phyloP scores from a whole-genome alignment of 2,888 invertebrate genomes.

The Parasteatoda lunata region DNA sequence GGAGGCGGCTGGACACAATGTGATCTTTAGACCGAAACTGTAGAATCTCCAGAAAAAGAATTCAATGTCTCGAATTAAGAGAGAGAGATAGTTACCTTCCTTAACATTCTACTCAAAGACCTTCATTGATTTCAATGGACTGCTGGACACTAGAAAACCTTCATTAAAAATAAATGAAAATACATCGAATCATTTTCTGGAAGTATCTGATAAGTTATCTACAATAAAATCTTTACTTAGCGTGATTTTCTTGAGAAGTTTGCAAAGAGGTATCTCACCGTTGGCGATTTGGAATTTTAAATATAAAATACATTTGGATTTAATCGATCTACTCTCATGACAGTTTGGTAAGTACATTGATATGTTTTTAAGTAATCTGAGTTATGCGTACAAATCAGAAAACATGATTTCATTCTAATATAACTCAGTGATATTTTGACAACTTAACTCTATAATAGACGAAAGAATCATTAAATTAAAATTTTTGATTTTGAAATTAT shows the following conservation, averaged over 20 bases:
- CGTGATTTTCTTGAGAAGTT: too few relatives aligned
- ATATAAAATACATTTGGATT: too few relatives aligned
- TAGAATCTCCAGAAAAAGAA: constrained; percentile 28
- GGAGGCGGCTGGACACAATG: constrained; percentile 62
- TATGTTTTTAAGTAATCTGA: too few relatives aligned
- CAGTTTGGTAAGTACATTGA: constrained; percentile 43
- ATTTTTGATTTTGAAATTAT: too few relatives aligned
- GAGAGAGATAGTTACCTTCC: constrained; percentile 17
- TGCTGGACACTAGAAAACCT: constrained; percentile 18
- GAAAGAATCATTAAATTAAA: too few relatives aligned
- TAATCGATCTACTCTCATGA: constrained; percentile 10
- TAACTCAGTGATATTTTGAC: too few relatives aligned
- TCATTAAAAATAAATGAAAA: constrained; percentile 14
- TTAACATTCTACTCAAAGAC: constrained; percentile 28
- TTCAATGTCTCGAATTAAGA: constrained; percentile 19
- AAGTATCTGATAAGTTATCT: background rate
- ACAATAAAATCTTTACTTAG: too few relatives aligned
- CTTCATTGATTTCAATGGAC: constrained; percentile 17
- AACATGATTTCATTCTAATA: too few relatives aligned
- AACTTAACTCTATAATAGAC: too few relatives aligned
- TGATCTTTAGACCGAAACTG: constrained; percentile 42
- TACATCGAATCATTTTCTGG: background rate
- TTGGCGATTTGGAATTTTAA: too few relatives aligned
- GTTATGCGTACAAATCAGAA: too few relatives aligned
- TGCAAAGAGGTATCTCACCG: too few relatives aligned